phyloP scores from a whole-genome alignment of 2,888 invertebrate genomes.

The Mechanitis mazaeus region DNA sequence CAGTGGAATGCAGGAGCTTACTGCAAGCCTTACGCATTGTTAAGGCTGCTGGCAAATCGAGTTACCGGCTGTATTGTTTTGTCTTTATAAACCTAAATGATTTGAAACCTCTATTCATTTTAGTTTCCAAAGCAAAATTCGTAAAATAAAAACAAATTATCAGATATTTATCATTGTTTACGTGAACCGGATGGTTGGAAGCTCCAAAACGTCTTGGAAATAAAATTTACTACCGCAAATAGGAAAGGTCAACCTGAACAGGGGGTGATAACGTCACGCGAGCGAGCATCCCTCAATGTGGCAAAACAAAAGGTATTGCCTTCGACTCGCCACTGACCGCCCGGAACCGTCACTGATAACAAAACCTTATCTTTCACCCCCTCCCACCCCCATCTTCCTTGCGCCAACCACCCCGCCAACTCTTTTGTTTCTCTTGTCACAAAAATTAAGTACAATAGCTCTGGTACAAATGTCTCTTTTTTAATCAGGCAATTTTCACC shows the following conservation, averaged over 20 bases:
- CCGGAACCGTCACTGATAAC: constrained; percentile 68
- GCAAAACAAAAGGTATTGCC: constrained; percentile 73
- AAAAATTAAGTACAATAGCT: constrained; percentile 76
- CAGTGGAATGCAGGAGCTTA: constrained; percentile 32
- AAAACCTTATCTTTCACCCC: constrained; percentile 63
- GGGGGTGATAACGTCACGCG: constrained; percentile 70
- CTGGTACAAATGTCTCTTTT: constrained; percentile 75
- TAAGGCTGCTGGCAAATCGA: constrained; percentile 42
- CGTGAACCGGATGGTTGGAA: constrained; percentile 43
- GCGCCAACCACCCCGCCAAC: constrained; percentile 57
- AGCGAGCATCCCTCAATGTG: constrained; percentile 70
- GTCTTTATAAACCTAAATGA: too few relatives aligned
- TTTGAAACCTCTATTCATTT: too few relatives aligned
- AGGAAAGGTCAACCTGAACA: constrained; percentile 66
- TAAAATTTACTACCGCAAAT: constrained; percentile 68
- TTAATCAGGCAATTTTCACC: constrained; percentile 76
- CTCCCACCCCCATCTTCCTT: constrained; percentile 38
- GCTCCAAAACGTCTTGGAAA: constrained; percentile 58
- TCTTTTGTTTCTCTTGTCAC: constrained; percentile 77
- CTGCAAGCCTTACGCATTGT: constrained; percentile 32
- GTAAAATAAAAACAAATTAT: constrained; percentile 32
- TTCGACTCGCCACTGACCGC: constrained; percentile 70
- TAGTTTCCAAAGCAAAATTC: too few relatives aligned
- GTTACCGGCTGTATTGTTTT: constrained; percentile 30
- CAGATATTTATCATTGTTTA: constrained; percentile 45